These are phyloP conservation scores for Megastigmus dorsalis DNA, from an alignment of 2,888 invertebrate species.

Conservation along the genomic window DNA sequence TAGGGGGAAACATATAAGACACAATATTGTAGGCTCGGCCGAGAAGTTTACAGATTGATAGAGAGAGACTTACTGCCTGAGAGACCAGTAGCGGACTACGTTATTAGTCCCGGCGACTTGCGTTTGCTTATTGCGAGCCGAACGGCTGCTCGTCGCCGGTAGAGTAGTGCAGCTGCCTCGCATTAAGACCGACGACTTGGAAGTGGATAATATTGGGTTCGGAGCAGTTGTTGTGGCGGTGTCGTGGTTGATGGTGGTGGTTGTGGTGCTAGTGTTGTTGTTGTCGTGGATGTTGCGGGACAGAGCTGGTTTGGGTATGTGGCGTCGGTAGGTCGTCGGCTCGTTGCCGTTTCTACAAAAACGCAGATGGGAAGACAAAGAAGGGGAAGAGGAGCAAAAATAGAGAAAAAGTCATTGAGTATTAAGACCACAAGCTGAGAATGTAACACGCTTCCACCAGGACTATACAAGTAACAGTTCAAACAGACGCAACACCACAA, in stretches of 20 bases:
- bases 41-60: neutral
- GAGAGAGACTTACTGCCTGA: constrained; percentile 51
- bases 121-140: constrained; percentile 24
- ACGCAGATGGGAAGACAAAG: constrained; percentile 14
- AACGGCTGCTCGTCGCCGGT: constrained; percentile 34
- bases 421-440: neutral
- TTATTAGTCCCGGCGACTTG: constrained; percentile 35
- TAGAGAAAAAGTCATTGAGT: constrained; percentile 8
- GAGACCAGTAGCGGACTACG: constrained; percentile 64
- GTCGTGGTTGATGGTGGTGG: constrained; percentile 13
- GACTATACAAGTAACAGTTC: neutral
- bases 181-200: constrained; percentile 30
- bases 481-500: neutral
- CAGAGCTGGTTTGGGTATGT: constrained; percentile 40
- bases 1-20: too few species aligned
- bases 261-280: constrained; percentile 46
- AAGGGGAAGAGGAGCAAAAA: constrained; percentile 42
- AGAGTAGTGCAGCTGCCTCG: constrained; percentile 27
- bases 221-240: constrained; percentile 12
- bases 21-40: neutral
- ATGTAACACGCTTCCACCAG: constrained; percentile 17
- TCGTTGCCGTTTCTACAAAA: constrained; percentile 48
- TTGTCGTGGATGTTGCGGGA: constrained; percentile 44
- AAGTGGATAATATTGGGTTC: constrained; percentile 35
- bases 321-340: constrained; percentile 38